Percentiles rank a stretch among this genome's conserved stretches.
These are phyloP conservation scores for Batillaria attramentaria DNA, from an alignment of 1,140 invertebrate species.

Conservation along the genomic window DNA sequence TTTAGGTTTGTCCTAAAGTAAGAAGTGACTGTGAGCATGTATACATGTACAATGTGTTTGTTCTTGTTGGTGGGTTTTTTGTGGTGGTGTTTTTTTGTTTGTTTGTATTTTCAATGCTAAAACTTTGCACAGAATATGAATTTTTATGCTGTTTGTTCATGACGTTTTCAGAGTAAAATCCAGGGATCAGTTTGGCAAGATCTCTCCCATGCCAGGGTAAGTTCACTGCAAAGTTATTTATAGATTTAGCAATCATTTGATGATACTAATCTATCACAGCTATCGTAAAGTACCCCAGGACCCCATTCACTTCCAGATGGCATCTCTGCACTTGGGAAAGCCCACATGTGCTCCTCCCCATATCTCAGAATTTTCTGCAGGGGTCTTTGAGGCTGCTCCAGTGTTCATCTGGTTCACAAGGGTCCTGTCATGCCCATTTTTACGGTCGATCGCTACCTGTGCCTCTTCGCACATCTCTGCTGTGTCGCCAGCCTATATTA, in stretches of 20 bases:
- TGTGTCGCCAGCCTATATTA: too few relatives aligned
- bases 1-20: background rate
- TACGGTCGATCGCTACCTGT: too few relatives aligned
- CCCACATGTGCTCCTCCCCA: too few relatives aligned
- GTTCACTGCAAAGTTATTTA: background rate
- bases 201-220: slow-evolving; percentile 88
- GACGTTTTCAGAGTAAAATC: slow-evolving; percentile 74
- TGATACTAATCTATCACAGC: too few relatives aligned
- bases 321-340: too few relatives aligned
- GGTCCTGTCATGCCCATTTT: too few relatives aligned
- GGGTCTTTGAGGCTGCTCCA: too few relatives aligned
- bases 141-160: background rate
- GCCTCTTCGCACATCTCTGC: too few relatives aligned
- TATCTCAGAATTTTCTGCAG: too few relatives aligned
- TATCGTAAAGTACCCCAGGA: too few relatives aligned
- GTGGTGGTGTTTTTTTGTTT: background rate
- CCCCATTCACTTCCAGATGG: too few relatives aligned
- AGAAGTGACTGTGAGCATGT: slow-evolving; percentile 71
- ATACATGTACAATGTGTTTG: background rate
- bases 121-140: background rate
- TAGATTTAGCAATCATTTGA: background rate
- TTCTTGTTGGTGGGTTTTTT: background rate
- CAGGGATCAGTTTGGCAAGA: slow-evolving; percentile 94
- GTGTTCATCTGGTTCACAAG: too few relatives aligned
- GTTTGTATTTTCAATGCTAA: background rate